phyloP scores from a whole-genome alignment of 2,888 invertebrate species.

The Drosophila cyrtoloma region DNA sequence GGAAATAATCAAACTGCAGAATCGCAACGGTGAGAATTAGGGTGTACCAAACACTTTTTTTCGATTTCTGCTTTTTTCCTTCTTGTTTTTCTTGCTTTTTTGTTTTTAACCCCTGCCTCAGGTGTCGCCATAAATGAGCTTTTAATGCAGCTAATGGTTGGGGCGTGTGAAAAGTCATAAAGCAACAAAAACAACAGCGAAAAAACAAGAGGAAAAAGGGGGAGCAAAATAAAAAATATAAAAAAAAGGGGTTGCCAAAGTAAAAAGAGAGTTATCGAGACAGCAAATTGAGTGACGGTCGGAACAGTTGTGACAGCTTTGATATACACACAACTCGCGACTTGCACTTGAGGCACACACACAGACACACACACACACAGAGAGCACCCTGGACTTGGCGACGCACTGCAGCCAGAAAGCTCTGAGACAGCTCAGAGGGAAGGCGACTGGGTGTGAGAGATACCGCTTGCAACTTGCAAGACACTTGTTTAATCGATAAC shows the following conservation, averaged over 20 bases:
- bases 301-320: constrained; percentile 51
- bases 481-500: constrained; percentile 75
- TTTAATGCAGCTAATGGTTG: constrained; percentile 66
- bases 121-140: constrained; percentile 74
- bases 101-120: constrained; percentile 8
- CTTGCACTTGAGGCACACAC: constrained; percentile 22
- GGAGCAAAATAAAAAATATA: neutral
- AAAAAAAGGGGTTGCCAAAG: constrained; percentile 12
- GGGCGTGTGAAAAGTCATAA: constrained; percentile 78
- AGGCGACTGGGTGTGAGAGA: neutral
- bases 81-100: neutral
- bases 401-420: constrained; percentile 33
- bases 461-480: constrained; percentile 24
- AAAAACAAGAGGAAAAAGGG: neutral
- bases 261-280: constrained; percentile 45
- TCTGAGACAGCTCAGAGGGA: neutral
- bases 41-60: neutral
- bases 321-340: constrained; percentile 24
- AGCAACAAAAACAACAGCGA: constrained; percentile 53
- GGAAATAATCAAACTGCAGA: constrained; percentile 89
- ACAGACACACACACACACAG: neutral
- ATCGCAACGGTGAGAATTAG: constrained; percentile 88
- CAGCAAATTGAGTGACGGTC: constrained; percentile 33
- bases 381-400: constrained; percentile 15
- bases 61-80: neutral